Conservation (phyloP, 2,888 invertebrate genomes). For the Meghimatium bilineatum region DNA sequence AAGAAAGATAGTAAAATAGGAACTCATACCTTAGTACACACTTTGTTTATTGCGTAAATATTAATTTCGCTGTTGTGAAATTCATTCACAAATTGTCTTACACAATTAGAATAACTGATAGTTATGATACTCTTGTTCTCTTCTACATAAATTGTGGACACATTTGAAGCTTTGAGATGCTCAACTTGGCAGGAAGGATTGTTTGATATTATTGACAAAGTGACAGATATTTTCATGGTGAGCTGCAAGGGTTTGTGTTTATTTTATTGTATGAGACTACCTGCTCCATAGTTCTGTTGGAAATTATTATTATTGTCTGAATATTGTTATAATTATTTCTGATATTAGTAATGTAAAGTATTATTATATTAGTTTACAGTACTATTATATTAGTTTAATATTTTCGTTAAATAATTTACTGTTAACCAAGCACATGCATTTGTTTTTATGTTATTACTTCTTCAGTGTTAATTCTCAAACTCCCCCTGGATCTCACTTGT, state of each 20-base stretch:
- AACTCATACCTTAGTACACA: too few relatives aligned
- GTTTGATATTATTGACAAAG: constrained; percentile 13
- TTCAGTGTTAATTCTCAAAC: too few relatives aligned
- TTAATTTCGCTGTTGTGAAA: too few relatives aligned
- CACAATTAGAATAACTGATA: background rate
- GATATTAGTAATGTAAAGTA: background rate
- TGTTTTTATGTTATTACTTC: too few relatives aligned
- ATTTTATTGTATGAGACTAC: background rate
- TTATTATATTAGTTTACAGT: too few relatives aligned
- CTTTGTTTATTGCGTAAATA: too few relatives aligned
- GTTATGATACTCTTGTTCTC: background rate
- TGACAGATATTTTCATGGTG: constrained; percentile 38
- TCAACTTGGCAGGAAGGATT: background rate
- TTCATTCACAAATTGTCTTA: too few relatives aligned
- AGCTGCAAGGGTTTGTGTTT: background rate
- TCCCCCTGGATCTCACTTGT: too few relatives aligned
- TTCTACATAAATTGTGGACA: constrained; percentile 30
- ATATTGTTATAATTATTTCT: background rate
- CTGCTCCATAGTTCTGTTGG: background rate
- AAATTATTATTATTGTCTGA: background rate
- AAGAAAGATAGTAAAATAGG: too few relatives aligned
- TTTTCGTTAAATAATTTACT: too few relatives aligned
- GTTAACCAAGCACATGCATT: too few relatives aligned
- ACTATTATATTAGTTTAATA: too few relatives aligned
- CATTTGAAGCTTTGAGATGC: constrained; percentile 1